phyloP scores from a whole-genome alignment of 2,113 vertebrate genomes.

The Halichoeres trimaculatus region DNA sequence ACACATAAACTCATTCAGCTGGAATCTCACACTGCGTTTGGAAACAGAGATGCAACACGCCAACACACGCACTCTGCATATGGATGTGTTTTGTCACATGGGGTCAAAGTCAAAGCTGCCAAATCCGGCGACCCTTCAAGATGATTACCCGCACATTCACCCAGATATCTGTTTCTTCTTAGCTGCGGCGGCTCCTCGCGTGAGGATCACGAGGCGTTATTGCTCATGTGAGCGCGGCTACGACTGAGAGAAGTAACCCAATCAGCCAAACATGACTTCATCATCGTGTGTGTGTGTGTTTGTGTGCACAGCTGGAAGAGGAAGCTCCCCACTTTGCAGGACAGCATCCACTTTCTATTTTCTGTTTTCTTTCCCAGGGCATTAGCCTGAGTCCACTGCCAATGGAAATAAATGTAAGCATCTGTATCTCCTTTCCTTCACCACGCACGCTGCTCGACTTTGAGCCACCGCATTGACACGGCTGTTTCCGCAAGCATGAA shows the following conservation, averaged over 20 bases:
- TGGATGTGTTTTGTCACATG: constrained; percentile 57
- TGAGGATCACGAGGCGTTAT: constrained; percentile 44
- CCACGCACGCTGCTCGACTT: constrained; percentile 59
- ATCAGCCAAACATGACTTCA: constrained; percentile 78
- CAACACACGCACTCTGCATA: constrained; percentile 17
- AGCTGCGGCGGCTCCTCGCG: constrained; percentile 28
- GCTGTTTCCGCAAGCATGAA: constrained; percentile 73
- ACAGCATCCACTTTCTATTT: constrained; percentile 60
- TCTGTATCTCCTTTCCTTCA: constrained; percentile 76
- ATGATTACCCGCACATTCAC: constrained; percentile 37
- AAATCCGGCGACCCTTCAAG: constrained; percentile 25
- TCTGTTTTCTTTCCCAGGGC: constrained; percentile 69
- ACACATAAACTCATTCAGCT: constrained; percentile 67
- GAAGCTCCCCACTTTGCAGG: constrained; percentile 57
- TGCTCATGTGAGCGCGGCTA: constrained; percentile 53
- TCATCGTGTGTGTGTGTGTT: constrained; percentile 40
- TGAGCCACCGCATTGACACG: constrained; percentile 53
- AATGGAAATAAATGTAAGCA: constrained; percentile 79
- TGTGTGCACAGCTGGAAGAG: constrained; percentile 62
- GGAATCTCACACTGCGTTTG: constrained; percentile 61
- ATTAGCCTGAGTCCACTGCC: constrained; percentile 66
- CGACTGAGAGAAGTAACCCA: constrained; percentile 66
- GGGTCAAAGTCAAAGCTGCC: constrained; percentile 17
- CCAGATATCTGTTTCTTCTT: constrained; percentile 42
- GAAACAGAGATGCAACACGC: constrained; percentile 40